Evolutionary conservation across 2,113 vertebrate species (phyloP).

Genomic region (Cephalopterus ornatus): DNA sequence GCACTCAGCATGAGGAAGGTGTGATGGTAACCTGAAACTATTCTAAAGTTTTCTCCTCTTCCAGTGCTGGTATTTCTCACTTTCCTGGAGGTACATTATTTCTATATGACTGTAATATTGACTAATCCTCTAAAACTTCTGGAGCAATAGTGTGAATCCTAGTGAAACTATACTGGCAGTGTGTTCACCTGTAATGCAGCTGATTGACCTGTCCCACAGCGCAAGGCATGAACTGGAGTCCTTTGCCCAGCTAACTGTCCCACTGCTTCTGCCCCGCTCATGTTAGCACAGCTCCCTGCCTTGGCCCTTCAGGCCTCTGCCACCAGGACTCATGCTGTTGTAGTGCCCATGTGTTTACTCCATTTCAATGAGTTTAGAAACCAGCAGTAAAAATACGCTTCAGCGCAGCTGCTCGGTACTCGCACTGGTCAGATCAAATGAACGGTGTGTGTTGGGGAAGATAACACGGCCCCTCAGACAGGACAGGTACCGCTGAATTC

Average conservation of each 20-base stretch:
- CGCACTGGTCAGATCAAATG: not conserved
- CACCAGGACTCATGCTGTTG: not conserved
- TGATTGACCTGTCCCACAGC: not conserved
- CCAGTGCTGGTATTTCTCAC: not conserved
- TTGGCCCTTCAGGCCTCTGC: not conserved
- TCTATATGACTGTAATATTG: not conserved
- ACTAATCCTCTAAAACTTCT: not conserved
- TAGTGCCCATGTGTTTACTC: not conserved
- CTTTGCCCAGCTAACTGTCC: not conserved
- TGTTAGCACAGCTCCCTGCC: not conserved
- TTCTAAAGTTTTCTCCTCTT: not conserved
- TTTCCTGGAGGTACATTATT: not conserved
- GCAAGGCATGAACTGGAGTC: not conserved
- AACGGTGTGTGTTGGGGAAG: fast-evolving
- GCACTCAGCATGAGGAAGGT: not conserved
- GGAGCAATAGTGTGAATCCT: not conserved
- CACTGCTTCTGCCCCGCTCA: not conserved
- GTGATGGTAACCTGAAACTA: not conserved
- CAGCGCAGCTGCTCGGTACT: not conserved
- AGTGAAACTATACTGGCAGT: too few species aligned
- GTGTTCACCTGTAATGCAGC: not conserved
- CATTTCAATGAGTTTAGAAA: not conserved
- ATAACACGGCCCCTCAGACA: not conserved
- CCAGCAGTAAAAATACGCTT: not conserved
- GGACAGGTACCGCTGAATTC: not conserved